Percentiles rank a stretch among this genome's conserved stretches.
These are phyloP conservation scores for Eristalis intricaria DNA, from an alignment of 2,888 invertebrate species.

Conservation along the genomic window DNA sequence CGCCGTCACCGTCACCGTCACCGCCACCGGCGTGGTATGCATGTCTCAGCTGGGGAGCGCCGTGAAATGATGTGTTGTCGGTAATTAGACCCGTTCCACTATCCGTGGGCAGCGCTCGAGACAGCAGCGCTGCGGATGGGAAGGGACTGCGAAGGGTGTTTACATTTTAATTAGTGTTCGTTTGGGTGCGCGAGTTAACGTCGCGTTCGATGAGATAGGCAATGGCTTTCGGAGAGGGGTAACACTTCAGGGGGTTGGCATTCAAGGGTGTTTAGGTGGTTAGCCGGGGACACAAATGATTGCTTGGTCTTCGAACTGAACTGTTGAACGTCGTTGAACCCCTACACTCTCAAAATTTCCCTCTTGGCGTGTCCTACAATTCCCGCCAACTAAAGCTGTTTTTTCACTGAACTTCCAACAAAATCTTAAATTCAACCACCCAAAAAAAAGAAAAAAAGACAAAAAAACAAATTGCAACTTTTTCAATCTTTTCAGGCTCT, in stretches of 20 bases:
- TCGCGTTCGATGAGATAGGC: too few species aligned
- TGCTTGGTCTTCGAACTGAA: too few species aligned
- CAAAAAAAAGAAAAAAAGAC: too few species aligned
- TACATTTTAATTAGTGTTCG: not conserved
- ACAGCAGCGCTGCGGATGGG: not conserved
- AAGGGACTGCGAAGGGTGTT: not conserved
- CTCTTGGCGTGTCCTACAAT: too few species aligned
- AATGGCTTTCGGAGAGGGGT: too few species aligned
- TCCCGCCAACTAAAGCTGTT: too few species aligned
- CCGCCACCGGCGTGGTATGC: not conserved
- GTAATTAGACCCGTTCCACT: slow-evolving; percentile 75
- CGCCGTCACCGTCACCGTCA: not conserved
- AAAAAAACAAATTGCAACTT: not conserved
- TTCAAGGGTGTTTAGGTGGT: too few species aligned
- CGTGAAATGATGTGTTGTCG: slow-evolving; percentile 72
- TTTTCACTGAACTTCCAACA: not conserved
- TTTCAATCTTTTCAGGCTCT: slow-evolving; percentile 84
- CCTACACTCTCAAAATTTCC: too few species aligned
- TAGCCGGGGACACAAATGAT: too few species aligned
- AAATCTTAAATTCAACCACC: not conserved
- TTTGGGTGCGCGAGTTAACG: too few species aligned
- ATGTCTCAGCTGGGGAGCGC: not conserved
- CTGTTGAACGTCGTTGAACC: too few species aligned
- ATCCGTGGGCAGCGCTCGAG: slow-evolving; percentile 41
- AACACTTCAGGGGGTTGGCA: too few species aligned